A percentile compares a stretch with the other conserved stretches of the same genome.
These are phyloP conservation scores for Tipula vernalis DNA, from an alignment of 2,888 invertebrate genomes.

Conservation along the genomic window DNA sequence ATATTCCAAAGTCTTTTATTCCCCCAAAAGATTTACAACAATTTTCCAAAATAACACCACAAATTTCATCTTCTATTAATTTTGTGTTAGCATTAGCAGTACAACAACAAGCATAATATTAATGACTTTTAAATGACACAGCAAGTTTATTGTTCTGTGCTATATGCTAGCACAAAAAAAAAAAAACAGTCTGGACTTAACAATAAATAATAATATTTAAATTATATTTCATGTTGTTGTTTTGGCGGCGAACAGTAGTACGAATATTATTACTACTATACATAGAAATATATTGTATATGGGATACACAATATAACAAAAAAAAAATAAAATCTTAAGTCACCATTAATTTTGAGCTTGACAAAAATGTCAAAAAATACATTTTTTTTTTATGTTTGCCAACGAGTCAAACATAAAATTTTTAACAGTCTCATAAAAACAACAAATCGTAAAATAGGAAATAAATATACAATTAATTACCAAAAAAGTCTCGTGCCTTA, in stretches of 20 bases:
- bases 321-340: neutral
- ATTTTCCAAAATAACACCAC: neutral
- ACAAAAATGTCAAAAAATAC: neutral
- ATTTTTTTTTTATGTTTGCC: neutral
- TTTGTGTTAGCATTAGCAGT: neutral
- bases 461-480: neutral
- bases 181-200: neutral
- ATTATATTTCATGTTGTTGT: neutral
- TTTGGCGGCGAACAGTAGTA: neutral
- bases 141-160: neutral
- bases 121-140: constrained; percentile 4
- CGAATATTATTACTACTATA: neutral
- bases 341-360: neutral
- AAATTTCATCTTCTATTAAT: neutral
- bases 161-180: neutral
- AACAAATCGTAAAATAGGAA: neutral
- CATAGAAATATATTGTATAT: neutral
- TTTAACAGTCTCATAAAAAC: neutral
- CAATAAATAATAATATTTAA: neutral
- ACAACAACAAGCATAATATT: neutral
- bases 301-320: neutral
- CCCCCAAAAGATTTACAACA: neutral
- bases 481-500: neutral
- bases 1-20: neutral
- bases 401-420: neutral